Evolutionary conservation across 37 sponge, comb jelly and placozoan genomes (phyloP).

Genomic region (Sycon ciliatum): DNA sequence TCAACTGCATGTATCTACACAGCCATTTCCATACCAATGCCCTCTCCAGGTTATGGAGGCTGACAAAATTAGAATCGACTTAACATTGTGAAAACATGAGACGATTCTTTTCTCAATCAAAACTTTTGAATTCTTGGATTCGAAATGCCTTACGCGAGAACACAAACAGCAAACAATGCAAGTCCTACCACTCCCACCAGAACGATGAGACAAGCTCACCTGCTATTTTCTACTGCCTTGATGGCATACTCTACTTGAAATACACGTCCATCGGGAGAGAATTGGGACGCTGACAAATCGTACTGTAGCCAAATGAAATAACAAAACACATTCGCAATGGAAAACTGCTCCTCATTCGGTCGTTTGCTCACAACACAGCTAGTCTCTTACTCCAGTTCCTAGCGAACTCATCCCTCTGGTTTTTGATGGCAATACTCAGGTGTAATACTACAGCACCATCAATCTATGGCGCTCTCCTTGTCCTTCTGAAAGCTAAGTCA

Average conservation of each 20-base stretch:
- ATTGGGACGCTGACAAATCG: conserved; percentile 85
- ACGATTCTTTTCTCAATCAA: too few species aligned
- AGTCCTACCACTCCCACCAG: neutral
- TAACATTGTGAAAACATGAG: too few species aligned
- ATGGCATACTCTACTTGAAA: conserved; percentile 91
- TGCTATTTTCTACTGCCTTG: conserved; percentile 90
- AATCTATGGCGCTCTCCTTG: too few species aligned
- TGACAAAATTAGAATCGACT: too few species aligned
- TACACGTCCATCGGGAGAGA: conserved; percentile 91
- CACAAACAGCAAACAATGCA: neutral
- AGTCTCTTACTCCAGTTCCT: conserved; percentile 71
- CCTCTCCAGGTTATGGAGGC: too few species aligned
- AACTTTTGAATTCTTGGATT: too few species aligned
- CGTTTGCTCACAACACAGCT: neutral
- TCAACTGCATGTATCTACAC: too few species aligned
- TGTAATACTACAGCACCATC: too few species aligned
- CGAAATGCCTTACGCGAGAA: too few species aligned
- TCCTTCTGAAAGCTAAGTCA: too few species aligned
- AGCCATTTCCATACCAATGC: too few species aligned
- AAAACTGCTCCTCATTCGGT: neutral
- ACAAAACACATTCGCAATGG: neutral
- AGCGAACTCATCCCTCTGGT: conserved; percentile 82
- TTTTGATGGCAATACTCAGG: too few species aligned
- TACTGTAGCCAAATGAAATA: conserved; percentile 38
- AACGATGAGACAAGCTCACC: conserved; percentile 26